Evolutionary conservation across 2,888 invertebrate genomes (phyloP), one percentile per base, ranked within the genome.

Genomic region (Polydesmus complanatus): DNA sequence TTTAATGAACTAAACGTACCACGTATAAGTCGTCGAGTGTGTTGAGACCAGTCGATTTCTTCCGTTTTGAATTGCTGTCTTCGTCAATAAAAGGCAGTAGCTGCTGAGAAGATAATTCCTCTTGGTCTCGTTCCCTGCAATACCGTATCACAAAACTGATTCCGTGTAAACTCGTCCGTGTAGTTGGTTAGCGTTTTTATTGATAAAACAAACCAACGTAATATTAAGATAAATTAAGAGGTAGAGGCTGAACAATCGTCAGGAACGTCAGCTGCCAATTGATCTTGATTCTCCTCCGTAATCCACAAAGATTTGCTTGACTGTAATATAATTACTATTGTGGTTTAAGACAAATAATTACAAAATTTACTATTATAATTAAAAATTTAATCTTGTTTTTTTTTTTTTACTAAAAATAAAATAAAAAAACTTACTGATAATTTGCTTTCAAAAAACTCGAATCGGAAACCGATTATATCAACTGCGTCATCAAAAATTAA

Each of bases 401-500:
- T n/a, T n/a, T n/a, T n/a, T n/a, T n/a, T 5, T 37, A 37, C 37
- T 8, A 37, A 37, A 37, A 37, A 21, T 51, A 14, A 51, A 51
- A 51, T 22, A 8, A 8, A 14, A 51, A 21, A 51, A 21, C 21
- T n/a, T 19, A 51, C 51, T 51, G 21, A 19, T 22, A 51, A 56
- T 27, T 56, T 56, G 47, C 47, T 56, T 22, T 27, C 22, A 19
- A 21, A 18, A 37, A 27, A 3, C 47, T 47, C 56, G 14, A 21
- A 21, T 56, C 56, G 22, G 47, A 37, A 56, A 22, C 47, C 56
- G 22, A 47, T 21, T 27, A 56, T 27, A n/a, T n/a, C n/a, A n/a
- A n/a, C n/a, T n/a, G n/a, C n/a, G 47, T 56, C 47, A 47, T 47
- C 22, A 27, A 47, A 26, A 37, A 56, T 19, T 26, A 56, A 21